These are phyloP conservation scores for Chrysomallon squamiferum DNA, from an alignment of 1,140 invertebrate species.

Conservation along the genomic window DNA sequence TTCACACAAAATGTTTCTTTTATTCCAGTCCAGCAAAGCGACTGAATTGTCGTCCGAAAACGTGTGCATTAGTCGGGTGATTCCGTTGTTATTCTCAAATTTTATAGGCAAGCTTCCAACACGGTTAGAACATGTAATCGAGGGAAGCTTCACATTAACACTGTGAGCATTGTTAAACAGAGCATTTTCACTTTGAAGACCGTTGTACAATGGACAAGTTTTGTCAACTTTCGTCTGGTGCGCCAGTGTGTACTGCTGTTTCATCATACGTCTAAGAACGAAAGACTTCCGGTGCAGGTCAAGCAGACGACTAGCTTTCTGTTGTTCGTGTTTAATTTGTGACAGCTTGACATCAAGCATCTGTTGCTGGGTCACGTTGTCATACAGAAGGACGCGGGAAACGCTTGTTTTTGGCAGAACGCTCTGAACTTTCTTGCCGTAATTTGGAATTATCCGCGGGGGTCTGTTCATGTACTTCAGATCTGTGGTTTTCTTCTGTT, in stretches of 20 bases:
- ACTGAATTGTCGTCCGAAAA: constrained; percentile 22
- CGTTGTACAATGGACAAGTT: not conserved
- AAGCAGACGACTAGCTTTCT: constrained; percentile 31
- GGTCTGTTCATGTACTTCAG: constrained; percentile 53
- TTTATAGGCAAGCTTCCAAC: constrained; percentile 31
- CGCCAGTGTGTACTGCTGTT: constrained; percentile 24
- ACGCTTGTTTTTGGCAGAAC: constrained; percentile 50
- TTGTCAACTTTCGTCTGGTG: not conserved
- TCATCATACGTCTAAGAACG: constrained; percentile 29
- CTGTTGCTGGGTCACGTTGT: constrained; percentile 55
- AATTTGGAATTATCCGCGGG: constrained; percentile 54
- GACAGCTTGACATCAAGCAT: constrained; percentile 50
- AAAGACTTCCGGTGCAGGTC: constrained; percentile 48
- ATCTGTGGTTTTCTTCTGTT: not conserved
- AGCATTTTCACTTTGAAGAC: not conserved
- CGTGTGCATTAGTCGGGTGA: constrained; percentile 45
- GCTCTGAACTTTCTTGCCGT: constrained; percentile 37
- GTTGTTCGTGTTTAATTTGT: constrained; percentile 38
- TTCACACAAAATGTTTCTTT: constrained; percentile 16
- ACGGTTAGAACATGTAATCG: constrained; percentile 5
- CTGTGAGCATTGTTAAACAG: not conserved
- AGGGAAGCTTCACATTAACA: constrained; percentile 27
- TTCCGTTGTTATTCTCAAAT: constrained; percentile 32
- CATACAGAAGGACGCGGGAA: constrained; percentile 53
- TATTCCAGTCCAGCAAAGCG: constrained; percentile 7